These are phyloP conservation scores for Pipistrellus pygmaeus DNA, from an alignment of 2,797 vertebrate species.

Conservation along the genomic window DNA sequence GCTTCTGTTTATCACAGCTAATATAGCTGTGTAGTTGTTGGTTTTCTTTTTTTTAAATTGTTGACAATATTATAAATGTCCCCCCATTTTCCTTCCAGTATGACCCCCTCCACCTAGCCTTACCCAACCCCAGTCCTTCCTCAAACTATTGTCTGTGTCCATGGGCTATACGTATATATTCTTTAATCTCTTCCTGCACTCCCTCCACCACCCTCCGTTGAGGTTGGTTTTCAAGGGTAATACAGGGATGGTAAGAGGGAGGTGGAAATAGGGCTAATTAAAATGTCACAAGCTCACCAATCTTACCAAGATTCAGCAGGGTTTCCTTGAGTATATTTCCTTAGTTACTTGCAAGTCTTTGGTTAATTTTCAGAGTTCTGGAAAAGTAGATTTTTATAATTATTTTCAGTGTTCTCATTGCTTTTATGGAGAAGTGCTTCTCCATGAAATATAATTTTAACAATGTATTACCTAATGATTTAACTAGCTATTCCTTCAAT, in stretches of 20 bases:
- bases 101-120: background rate
- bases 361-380: background rate
- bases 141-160: background rate
- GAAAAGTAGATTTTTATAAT: background rate
- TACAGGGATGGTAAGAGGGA: background rate
- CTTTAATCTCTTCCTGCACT: background rate
- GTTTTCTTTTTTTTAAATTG: background rate
- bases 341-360: background rate
- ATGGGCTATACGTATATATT: background rate
- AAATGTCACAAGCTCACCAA: background rate
- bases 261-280: background rate
- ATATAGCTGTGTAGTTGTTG: background rate
- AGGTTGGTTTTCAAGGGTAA: background rate
- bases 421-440: background rate
- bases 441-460: background rate
- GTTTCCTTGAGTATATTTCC: background rate
- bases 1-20: background rate
- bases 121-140: background rate
- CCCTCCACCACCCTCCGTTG: background rate
- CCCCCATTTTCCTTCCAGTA: background rate
- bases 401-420: background rate
- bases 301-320: background rate
- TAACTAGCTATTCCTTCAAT: background rate
- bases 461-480: background rate
- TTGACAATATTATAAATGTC: background rate